These are phyloP conservation scores for Rhinogobius similis DNA, from an alignment of 2,113 vertebrate species.

Conservation along the genomic window DNA sequence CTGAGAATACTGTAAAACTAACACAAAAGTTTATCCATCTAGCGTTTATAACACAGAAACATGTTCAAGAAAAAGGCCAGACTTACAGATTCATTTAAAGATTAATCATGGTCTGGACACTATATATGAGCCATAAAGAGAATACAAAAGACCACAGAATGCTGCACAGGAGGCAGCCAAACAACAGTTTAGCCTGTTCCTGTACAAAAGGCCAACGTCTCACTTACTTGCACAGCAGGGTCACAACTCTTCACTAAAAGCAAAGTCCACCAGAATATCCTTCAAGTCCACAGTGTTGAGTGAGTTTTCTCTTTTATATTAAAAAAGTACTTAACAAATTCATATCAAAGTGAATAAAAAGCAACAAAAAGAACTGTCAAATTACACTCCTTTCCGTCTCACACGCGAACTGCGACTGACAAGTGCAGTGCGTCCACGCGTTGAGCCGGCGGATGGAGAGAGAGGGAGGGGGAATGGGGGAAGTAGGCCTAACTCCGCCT, in stretches of 20 bases:
- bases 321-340: neutral
- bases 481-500: conserved; percentile 63
- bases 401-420: conserved; percentile 60
- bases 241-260: conserved; percentile 34
- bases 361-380: neutral
- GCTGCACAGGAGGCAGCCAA: neutral
- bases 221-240: conserved; percentile 62
- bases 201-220: conserved; percentile 25
- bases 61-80: neutral
- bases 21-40: neutral
- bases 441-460: conserved; percentile 36
- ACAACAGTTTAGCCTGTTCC: neutral
- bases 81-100: neutral
- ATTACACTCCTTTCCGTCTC: conserved; percentile 37
- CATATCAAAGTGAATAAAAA: neutral
- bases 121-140: neutral
- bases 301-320: neutral
- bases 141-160: neutral
- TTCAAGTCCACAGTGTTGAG: conserved; percentile 18
- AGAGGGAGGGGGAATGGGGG: neutral
- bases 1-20: neutral
- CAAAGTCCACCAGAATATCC: conserved; percentile 32
- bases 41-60: neutral
- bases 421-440: conserved; percentile 61
- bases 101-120: neutral